Conservation (phyloP, 2,888 invertebrate species). For the Glaucopsyche alexis region DNA sequence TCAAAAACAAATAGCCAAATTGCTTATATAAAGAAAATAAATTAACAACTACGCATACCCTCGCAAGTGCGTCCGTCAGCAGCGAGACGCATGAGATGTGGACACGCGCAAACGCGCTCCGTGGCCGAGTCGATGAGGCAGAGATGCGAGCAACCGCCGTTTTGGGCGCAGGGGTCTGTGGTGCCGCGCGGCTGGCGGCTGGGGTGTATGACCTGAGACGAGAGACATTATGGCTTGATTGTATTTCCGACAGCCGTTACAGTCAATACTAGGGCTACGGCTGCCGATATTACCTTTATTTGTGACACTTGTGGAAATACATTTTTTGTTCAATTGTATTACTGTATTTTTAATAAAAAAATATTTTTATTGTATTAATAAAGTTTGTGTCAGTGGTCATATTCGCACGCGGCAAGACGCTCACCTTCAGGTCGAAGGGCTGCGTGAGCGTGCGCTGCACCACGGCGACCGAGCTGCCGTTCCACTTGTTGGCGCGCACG, state of each 20-base stretch:
- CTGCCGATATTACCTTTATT: too few species aligned
- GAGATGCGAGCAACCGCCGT: conserved; percentile 90
- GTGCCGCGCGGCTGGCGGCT: conserved; percentile 61
- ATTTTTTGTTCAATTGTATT: too few species aligned
- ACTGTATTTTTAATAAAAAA: too few species aligned
- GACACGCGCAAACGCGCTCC: conserved; percentile 88
- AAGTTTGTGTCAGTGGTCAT: too few species aligned
- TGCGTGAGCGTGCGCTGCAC: conserved; percentile 91
- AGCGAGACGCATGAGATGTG: conserved; percentile 90
- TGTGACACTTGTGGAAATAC: too few species aligned
- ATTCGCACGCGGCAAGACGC: neutral
- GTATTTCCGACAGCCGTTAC: neutral
- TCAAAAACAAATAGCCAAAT: too few species aligned
- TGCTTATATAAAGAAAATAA: too few species aligned
- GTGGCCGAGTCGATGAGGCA: conserved; percentile 85
- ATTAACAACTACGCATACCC: conserved; percentile 57
- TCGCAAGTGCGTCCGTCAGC: conserved; percentile 83
- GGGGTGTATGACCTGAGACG: conserved; percentile 60
- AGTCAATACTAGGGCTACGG: too few species aligned
- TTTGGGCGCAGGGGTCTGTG: conserved; percentile 84
- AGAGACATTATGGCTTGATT: neutral
- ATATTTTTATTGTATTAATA: too few species aligned
- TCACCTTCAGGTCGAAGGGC: conserved; percentile 93
- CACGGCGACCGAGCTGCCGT: conserved; percentile 86
- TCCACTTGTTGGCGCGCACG: conserved; percentile 93